Percentiles rank a stretch among this genome's conserved stretches.
These are phyloP conservation scores for Tamias sibiricus DNA, from an alignment of 2,113 vertebrate genomes.

Conservation along the genomic window DNA sequence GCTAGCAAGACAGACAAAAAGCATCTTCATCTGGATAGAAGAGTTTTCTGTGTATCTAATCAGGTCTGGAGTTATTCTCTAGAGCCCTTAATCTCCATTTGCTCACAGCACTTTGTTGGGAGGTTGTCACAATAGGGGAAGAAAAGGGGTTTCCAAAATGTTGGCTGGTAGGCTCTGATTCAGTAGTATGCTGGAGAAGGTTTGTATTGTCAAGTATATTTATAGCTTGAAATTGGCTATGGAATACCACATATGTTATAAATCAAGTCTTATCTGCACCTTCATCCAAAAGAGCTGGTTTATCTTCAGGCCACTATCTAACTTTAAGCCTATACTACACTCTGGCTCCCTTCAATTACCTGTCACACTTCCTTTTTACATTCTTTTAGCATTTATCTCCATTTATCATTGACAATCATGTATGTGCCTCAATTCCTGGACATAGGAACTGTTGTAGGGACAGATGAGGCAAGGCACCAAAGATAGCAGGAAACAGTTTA, in stretches of 20 bases:
- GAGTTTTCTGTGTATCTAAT: not conserved
- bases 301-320: not conserved
- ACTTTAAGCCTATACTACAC: not conserved
- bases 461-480: no score
- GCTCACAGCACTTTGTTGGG: not conserved
- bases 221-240: not conserved
- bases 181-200: not conserved
- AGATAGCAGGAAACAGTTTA: no score
- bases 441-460: no score
- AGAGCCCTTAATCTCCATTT: not conserved
- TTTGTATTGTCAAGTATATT: not conserved
- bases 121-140: not conserved
- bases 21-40: not conserved
- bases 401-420: not conserved
- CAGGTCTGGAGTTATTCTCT: not conserved
- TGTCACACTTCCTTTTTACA: not conserved
- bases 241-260: not conserved
- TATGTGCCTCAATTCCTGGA: not conserved
- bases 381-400: not conserved
- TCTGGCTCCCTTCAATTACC: not conserved
- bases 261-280: not conserved
- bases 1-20: not conserved
- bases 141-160: not conserved
- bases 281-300: not conserved
- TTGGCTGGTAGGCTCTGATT: accelerated